phyloP scores from a whole-genome alignment of 2,113 vertebrate genomes.

The Gallinago jamesoni region DNA sequence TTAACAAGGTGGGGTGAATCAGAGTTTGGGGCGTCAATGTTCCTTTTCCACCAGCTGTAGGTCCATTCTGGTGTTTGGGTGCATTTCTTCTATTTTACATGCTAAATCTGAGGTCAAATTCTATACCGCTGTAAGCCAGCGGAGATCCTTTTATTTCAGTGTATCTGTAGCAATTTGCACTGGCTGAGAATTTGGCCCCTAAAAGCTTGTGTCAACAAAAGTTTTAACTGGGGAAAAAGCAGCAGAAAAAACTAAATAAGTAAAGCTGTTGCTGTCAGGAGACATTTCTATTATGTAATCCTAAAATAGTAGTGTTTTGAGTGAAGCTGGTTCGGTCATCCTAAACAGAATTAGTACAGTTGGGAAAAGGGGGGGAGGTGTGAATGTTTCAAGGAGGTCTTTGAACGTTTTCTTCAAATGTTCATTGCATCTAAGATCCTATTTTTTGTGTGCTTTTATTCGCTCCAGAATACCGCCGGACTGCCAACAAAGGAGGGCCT shows the following conservation, averaged over 20 bases:
- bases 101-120: background rate
- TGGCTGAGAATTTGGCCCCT: conserved; percentile 29
- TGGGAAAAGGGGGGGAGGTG: conserved; percentile 43
- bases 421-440: conserved; percentile 84
- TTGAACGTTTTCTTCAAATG: conserved; percentile 88
- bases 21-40: background rate
- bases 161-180: conserved; percentile 37
- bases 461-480: conserved; percentile 85
- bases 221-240: conserved; percentile 61
- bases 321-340: conserved; percentile 48
- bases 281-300: conserved; percentile 57
- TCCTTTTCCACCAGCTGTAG: background rate
- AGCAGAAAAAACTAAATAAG: conserved; percentile 34
- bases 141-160: conserved; percentile 22
- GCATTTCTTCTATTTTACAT: conserved; percentile 14
- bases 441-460: conserved; percentile 92
- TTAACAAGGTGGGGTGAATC: background rate
- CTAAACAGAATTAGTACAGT: conserved; percentile 68
- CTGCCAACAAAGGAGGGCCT: conserved; percentile 92
- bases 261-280: conserved; percentile 52
- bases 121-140: background rate
- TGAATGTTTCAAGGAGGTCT: conserved; percentile 78
- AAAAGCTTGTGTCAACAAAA: conserved; percentile 57
- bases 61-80: background rate
- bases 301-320: conserved; percentile 51